phyloP scores from a whole-genome alignment of 2,113 vertebrate genomes.

The Sitta europaea region DNA sequence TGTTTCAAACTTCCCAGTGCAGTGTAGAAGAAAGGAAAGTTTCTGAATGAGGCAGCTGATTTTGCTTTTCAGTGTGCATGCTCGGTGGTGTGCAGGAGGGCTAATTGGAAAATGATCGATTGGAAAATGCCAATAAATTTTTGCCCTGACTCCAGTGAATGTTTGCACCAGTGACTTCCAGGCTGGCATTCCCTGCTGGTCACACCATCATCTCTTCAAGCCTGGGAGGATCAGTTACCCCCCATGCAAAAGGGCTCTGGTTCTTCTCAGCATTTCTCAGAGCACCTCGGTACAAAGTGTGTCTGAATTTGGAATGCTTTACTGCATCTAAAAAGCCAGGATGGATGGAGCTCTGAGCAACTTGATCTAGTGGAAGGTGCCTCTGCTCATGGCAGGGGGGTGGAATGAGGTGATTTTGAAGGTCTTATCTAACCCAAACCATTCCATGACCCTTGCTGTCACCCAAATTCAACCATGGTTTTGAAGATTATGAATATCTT shows the following conservation, averaged over 20 bases:
- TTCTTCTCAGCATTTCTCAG: not conserved
- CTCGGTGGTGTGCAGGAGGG: not conserved
- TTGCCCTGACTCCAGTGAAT: not conserved
- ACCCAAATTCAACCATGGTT: not conserved
- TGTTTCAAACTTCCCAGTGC: not conserved
- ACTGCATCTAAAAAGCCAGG: not conserved
- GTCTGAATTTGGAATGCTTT: not conserved
- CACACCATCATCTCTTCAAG: not conserved
- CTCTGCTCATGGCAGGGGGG: not conserved
- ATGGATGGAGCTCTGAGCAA: accelerated
- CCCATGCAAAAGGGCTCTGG: not conserved
- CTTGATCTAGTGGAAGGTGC: not conserved
- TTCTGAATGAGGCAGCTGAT: not conserved
- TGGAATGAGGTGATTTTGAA: not conserved
- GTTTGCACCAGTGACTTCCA: not conserved
- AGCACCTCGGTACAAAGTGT: accelerated
- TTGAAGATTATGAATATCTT: not conserved
- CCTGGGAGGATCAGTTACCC: not conserved
- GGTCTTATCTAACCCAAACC: not conserved
- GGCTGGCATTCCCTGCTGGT: not conserved
- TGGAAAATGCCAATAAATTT: constrained; percentile 17
- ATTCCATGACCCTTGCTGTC: not conserved
- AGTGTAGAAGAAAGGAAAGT: not conserved
- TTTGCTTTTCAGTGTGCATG: not conserved
- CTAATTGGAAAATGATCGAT: too few species aligned